These are phyloP conservation scores for Aix galericulata DNA, from an alignment of 2,113 vertebrate species.

Conservation along the genomic window DNA sequence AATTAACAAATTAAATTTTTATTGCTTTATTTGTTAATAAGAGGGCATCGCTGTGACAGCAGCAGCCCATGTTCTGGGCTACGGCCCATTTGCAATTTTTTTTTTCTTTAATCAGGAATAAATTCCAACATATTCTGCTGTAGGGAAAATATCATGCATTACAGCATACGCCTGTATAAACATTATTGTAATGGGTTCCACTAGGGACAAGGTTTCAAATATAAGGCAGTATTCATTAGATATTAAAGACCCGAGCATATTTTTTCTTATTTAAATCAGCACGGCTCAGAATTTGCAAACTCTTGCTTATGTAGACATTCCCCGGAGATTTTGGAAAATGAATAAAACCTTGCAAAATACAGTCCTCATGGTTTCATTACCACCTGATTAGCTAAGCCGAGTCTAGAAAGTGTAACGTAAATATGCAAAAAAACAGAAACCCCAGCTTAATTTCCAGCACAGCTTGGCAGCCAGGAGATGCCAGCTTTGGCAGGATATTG, in stretches of 20 bases:
- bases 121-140: constrained; percentile 23
- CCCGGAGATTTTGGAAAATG: background rate
- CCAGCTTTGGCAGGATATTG: background rate
- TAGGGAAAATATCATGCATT: constrained; percentile 17
- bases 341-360: constrained; percentile 17
- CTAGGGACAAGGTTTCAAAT: constrained; percentile 26
- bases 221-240: constrained; percentile 51
- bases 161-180: constrained; percentile 51
- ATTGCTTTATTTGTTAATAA: background rate
- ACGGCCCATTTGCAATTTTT: background rate
- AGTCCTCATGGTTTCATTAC: constrained; percentile 3
- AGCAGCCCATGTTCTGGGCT: background rate
- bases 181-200: constrained; percentile 59
- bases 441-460: background rate
- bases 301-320: constrained; percentile 23
- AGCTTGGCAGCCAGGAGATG: background rate
- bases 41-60: background rate
- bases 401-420: background rate
- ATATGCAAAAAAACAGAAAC: background rate
- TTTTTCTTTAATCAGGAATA: background rate
- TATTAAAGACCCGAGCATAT: constrained; percentile 25
- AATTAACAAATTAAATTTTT: background rate
- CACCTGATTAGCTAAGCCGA: constrained; percentile 17
- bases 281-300: constrained; percentile 8
- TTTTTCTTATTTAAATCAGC: constrained; percentile 36